Base-by-base conservation (phyloP, 1,140 invertebrate genomes). In the Stegodyphus mimosarum region DNA sequence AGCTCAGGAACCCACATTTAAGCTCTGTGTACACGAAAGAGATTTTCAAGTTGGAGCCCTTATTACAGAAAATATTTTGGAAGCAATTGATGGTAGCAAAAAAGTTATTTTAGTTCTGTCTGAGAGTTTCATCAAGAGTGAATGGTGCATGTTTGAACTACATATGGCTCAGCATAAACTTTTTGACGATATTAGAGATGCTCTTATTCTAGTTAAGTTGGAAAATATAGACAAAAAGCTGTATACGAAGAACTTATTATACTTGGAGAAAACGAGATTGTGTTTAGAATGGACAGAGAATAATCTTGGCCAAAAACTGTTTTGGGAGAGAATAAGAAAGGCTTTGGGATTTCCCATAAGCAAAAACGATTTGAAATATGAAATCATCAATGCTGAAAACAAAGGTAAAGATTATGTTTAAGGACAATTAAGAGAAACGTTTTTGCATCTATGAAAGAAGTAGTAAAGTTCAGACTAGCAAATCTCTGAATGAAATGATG, bases 91-190 rank as follows among this genome's bases (percentile, higher is more conserved):
- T 49, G 90, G 91, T 71, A 94, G 93, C 88, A 91, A 92, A 69
- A 92, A 92, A 88, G 92, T 93, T 13, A 89, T 94, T 66, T 89
- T 94, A 18, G 89, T 94, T n/a, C 90, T 94, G 50, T 94, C 93
- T 80, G 91, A 93, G 87, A 91, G 91, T 78, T 94, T 94, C 88
- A 91, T 93, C 0, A 91, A 92, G 87, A 94, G 93, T 63, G 92
- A 93, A 60, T 94, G 93, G 94, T 94, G 93, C 88, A 92, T 99
- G 99, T 93, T 93, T 91, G 94, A 94, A 89, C 92, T 93, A 9
- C 92, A 93, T 86, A 89, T 93, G 7, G 93, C 93, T 0, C 90
- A 91, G 76, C 89, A 89, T 74, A 89, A 88, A 18, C 86, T 91
- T 71, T 88, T 91, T 0, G 90, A 91, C 78, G 90, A 90, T 53